Evolutionary conservation across 2,888 invertebrate genomes (phyloP).

Genomic region (Meteorus cinctellus): DNA sequence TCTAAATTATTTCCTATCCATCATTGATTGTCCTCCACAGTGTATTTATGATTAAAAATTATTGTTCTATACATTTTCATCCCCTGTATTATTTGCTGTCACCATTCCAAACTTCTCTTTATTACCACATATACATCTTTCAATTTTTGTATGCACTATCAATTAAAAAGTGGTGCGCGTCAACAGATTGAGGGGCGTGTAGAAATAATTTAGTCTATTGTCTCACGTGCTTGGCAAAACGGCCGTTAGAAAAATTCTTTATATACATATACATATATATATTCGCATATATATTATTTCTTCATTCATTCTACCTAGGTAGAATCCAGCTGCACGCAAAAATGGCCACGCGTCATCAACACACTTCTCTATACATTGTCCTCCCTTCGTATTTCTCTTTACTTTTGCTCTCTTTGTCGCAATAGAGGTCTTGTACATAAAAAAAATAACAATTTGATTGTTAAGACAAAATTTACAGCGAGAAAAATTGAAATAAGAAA

Average conservation of each 20-base stretch:
- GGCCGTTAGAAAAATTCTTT: constrained; percentile 60
- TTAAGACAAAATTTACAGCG: background rate
- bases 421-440: too few species aligned
- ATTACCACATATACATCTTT: background rate
- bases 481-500: constrained; percentile 56
- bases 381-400: background rate
- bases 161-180: constrained; percentile 63
- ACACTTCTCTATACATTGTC: background rate
- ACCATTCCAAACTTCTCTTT: background rate
- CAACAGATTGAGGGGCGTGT: constrained; percentile 65
- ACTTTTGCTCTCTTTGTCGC: background rate
- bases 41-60: too few species aligned
- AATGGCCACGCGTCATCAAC: constrained; percentile 48
- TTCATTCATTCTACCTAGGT: constrained; percentile 30
- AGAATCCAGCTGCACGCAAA: constrained; percentile 59
- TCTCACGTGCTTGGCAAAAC: constrained; percentile 64
- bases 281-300: too few species aligned
- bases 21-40: too few species aligned
- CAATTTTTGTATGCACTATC: background rate
- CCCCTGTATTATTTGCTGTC: too few species aligned
- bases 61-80: too few species aligned
- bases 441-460: too few species aligned
- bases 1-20: too few species aligned
- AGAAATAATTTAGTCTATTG: constrained; percentile 68
- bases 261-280: background rate